Percentiles rank a stretch among this genome's conserved stretches.
These are phyloP conservation scores for Aleiodes testaceus DNA, from an alignment of 2,888 invertebrate genomes.

Conservation along the genomic window DNA sequence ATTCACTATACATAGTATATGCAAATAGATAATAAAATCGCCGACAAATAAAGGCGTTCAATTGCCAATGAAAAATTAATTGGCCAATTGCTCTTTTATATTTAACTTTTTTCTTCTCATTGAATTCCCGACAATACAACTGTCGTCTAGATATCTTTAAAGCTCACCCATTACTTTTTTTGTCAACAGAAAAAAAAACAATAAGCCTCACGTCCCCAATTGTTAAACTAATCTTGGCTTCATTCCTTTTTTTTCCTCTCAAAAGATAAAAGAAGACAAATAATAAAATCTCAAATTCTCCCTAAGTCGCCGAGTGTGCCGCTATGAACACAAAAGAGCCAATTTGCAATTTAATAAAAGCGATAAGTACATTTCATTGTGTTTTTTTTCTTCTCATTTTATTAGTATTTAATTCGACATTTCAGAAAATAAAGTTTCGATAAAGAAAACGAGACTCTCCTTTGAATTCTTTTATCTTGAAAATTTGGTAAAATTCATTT, in stretches of 20 bases:
- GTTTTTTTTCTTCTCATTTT: not conserved
- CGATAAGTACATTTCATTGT: constrained; percentile 38
- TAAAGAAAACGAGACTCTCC: constrained; percentile 8
- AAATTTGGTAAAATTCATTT: not conserved
- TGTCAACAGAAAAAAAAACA: not conserved
- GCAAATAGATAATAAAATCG: constrained; percentile 27
- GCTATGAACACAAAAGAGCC: constrained; percentile 43
- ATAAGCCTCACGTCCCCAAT: constrained; percentile 23
- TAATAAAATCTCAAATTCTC: constrained; percentile 12
- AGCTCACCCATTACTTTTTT: constrained; percentile 14
- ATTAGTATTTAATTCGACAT: constrained; percentile 9
- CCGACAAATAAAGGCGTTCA: constrained; percentile 25
- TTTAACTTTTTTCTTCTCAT: constrained; percentile 8
- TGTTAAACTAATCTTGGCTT: constrained; percentile 1
- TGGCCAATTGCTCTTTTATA: constrained; percentile 37
- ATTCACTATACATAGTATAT: constrained; percentile 31
- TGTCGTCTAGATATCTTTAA: constrained; percentile 23
- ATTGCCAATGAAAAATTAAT: constrained; percentile 35
- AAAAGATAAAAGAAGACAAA: constrained; percentile 11
- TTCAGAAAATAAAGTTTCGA: constrained; percentile 10
- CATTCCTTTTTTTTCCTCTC: not conserved
- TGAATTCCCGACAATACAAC: constrained; percentile 29
- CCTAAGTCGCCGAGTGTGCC: constrained; percentile 52
- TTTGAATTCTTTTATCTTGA: not conserved
- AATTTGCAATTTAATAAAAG: constrained; percentile 27